Evolutionary conservation across 2,797 vertebrate species (phyloP), one percentile per base, ranked within the genome.

Genomic region (Lacerta agilis): DNA sequence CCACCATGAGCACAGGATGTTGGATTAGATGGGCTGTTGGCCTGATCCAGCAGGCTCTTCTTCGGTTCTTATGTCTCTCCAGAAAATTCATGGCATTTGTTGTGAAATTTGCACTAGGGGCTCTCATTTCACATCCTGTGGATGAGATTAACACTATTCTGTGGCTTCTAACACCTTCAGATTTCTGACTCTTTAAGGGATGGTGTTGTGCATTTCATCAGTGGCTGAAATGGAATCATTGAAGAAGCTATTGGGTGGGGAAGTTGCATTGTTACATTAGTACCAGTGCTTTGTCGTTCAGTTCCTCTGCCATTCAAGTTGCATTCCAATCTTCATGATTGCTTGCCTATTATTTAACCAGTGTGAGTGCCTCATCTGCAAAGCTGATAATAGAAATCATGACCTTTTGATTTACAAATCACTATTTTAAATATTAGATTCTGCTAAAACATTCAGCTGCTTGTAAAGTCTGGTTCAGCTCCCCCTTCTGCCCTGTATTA

Each of bases 381-480:
- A 85, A 85, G 13, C 36, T 36, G 36, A 29, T 77, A 85, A 85
- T 90, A 71, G 61, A 87, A 87, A 85, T 69, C 45, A 71, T 71
- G 82, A 87, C 89, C 82, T 81, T 87, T 90, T 81, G 89, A 84
- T 38, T 87, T 86, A 61, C 86, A 90, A 90, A 88, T 82, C 73
- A 83, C 79, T 77, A 77, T 82, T 83, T 45, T 0, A 64, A 83
- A n/a, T 61, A 61, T 17, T 43, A 88, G 75, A 76, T 86, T 86
- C 72, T 64, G 76, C 45, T 45, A 6, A 66, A 61, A 45, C 13
- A 49, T 76, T 64, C 9, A 25, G 10, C 20, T 29, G 2, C 0
- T 9, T 18, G 1, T 36, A 86, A 83, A 66, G 77, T 18, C 3
- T 15, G 71, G 33, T 76, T 27, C 61, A 10, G 25, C 61, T n/a